Evolutionary conservation across 2,888 invertebrate species (phyloP), one percentile per base, ranked within the genome.

Genomic region (Lymantria dispar): DNA sequence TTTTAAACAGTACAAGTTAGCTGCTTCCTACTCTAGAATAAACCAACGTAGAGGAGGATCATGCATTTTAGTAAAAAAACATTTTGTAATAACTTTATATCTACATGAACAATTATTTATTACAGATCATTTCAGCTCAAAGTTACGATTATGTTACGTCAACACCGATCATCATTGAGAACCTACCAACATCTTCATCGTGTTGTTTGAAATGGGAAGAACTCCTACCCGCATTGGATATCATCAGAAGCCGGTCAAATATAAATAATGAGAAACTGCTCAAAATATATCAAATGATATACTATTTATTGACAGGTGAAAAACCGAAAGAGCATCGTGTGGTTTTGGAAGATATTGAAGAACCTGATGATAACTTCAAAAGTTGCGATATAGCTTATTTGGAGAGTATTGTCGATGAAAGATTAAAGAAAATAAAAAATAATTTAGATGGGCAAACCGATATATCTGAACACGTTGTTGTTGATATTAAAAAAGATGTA

Each of bases 191-290:
- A 13, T 39, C 42, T 41, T 40, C 15, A 10, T 37, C 33, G 3
- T 47, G 45, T 7, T 13, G 7, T n/a, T n/a, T 47, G 14, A 54
- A 64, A 44, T 62, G 62, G 64, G 56, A 60, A 1, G 42, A 60
- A 5, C 37, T 64, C 0, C 39, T 59, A n/a, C 56, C 63, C 47
- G 52, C 51, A 1, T 39, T 64, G 7, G 54, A 72, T 42, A 30
- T 46, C n/a, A 52, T 64, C 0, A 68, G 61, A 61, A 58, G 53
- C 31, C 54, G 46, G 0, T 50, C 64, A 0, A 54, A 52, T 44
- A 45, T 60, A 2, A 72, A 64, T 42, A 67, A 69, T 50, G 69
- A 69, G 36, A 66, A 52, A 46, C 64, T 74, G 0, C 54, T 52
- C 0, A 68, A 73, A n/a, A 56, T 67, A 7, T 43, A 62, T 0